These are phyloP conservation scores for Percopsis transmontana DNA, from an alignment of 2,113 vertebrate species.

Conservation along the genomic window DNA sequence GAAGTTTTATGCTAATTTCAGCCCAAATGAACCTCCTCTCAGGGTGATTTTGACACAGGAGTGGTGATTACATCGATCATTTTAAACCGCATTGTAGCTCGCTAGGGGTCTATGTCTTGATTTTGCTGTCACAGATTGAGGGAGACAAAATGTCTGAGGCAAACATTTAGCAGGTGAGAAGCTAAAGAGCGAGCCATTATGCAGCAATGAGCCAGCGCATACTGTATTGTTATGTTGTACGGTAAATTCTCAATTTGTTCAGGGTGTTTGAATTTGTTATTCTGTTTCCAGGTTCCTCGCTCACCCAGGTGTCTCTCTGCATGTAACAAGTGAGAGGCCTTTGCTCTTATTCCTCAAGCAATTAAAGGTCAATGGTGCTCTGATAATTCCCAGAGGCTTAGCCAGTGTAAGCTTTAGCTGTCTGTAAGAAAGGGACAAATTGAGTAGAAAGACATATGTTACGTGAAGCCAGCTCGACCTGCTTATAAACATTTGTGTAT, in stretches of 20 bases:
- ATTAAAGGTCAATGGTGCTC: constrained; percentile 5
- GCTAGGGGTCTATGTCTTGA: constrained; percentile 44
- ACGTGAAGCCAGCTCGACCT: not conserved
- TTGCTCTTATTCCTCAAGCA: not conserved
- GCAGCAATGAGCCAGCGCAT: constrained; percentile 48
- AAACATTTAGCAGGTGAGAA: constrained; percentile 34
- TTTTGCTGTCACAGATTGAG: constrained; percentile 44
- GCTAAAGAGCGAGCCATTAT: constrained; percentile 42
- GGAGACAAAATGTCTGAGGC: constrained; percentile 33
- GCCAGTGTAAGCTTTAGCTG: not conserved
- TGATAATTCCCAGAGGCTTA: constrained; percentile 3
- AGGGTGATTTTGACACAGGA: constrained; percentile 43
- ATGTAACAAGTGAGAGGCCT: constrained; percentile 3
- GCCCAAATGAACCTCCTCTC: constrained; percentile 52
- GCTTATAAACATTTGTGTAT: not conserved
- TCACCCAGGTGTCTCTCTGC: constrained; percentile 12
- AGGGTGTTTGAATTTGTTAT: constrained; percentile 35
- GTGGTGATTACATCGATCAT: constrained; percentile 67
- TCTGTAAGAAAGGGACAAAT: not conserved
- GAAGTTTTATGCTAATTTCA: constrained; percentile 56
- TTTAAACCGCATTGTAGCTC: constrained; percentile 55
- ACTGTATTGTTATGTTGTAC: too few relatives aligned
- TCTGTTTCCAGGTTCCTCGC: constrained; percentile 7
- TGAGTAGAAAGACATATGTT: not conserved
- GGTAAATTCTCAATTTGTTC: constrained; percentile 1